Base-by-base conservation (phyloP, 2,113 vertebrate genomes). In the Xyrauchen texanus region DNA sequence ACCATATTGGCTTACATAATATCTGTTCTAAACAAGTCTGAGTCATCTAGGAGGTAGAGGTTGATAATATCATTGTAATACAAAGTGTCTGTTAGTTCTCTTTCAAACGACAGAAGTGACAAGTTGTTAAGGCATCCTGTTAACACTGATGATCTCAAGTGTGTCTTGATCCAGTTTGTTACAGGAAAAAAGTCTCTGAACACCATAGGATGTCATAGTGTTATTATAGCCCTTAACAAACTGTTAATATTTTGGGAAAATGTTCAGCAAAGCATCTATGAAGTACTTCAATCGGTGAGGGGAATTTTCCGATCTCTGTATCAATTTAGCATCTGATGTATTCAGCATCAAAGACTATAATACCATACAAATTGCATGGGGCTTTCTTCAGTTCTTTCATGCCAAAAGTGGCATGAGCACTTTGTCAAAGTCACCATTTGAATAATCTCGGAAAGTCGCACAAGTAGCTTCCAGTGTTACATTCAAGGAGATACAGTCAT, bases 401-500 rank as follows among this genome's bases (percentile, higher is more conserved):
- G 6, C 47, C 5, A 49, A 49, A 49, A 49, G 47, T 8, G 0
- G 47, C 47, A 49, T 81, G 21, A 67, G 44, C 79, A 68, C 74
- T 58, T 66, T 47, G 49, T 58, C 55, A 75, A 67, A 75, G 53
- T 73, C 45, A 81, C 49, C 21, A 15, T 68, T 12, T 52, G 52
- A 51, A 52, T 81, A 53, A 42, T 58, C 44, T 16, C 44, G n/a
- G 46, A 75, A 75, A 74, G 51, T 66, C 7, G 70, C 63, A 67
- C 13, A 57, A 4, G 34, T 75, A 45, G 53, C 63, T 60, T 75
- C 75, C 70, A 81, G 16, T 67, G 44, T 73, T 81, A 68, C 68
- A 57, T 65, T 79, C 57, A 72, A 64, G 46, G 34, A 63, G 34
- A 73, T 74, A 45, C 78, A 76, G 65, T 81, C 70, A 67, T 51